Base-by-base conservation (phyloP, 2,113 vertebrate genomes). In the Paratilapia polleni region DNA sequence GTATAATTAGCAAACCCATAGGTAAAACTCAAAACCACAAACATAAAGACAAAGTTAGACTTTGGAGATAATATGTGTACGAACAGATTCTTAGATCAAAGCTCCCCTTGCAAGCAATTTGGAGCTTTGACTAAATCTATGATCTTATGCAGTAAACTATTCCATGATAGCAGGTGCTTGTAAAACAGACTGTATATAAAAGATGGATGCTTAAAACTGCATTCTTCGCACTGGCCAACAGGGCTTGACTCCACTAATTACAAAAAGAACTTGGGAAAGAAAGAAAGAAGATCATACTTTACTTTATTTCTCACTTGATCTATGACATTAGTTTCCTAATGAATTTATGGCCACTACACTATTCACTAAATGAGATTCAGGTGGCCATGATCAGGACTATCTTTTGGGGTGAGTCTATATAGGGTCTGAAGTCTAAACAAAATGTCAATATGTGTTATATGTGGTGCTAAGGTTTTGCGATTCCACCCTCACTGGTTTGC, bases 111-210 rank as follows among this genome's bases (percentile, higher is more conserved):
- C 28, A 52, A 31, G 24, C 68, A 14, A 9, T 31, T 52, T 31
- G 0, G 26, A 73, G 31, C 28, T 2, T 0, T 28, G 49, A 52
- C 43, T 31, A 73, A 73, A 73, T 73, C 24, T 1, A 8, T 31
- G 17, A 4, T 20, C 28, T 31, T 52, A 52, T 13, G 4, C 0
- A 12, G 28, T 2, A 20, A 73, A 14, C 43, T 13, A 31, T 0
- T 52, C 49, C 1, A 2, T 52, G 1, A 31, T 8, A n/a, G 52
- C 17, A 0, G 43, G 8, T 52, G 47, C 17, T 19, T 70, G 22
- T 49, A 22, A 70, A 19, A 70, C 7, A 49, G 15, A 26, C 6
- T 36, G 36, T 8, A 36, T 36, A 36, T 36, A 36, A 36, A 36
- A 36, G 36, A 36, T 36, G 36, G 36, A 36, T 8, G 36, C 8